Evolutionary conservation across 2,113 vertebrate species (phyloP).

Genomic region (Lophura nycthemera): DNA sequence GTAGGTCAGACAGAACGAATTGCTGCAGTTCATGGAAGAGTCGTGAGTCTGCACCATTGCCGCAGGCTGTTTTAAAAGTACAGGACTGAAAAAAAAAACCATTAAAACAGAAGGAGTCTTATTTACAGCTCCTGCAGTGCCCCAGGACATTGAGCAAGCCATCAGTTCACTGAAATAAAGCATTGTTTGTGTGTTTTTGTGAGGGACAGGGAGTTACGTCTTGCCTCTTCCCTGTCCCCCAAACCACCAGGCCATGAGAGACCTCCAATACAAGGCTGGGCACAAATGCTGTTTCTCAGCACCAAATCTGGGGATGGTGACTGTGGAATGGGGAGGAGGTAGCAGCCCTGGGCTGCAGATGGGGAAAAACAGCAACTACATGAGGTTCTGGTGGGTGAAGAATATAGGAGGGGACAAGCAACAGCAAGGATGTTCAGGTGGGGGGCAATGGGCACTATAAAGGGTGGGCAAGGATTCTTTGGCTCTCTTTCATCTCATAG

Average conservation of each 20-base stretch:
- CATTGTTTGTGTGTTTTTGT: not conserved
- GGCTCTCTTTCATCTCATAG: too few relatives aligned
- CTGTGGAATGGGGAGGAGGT: too few relatives aligned
- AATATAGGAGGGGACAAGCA: not conserved
- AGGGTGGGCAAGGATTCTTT: too few relatives aligned
- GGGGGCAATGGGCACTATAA: too few relatives aligned
- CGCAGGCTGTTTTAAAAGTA: slow-evolving; percentile 35
- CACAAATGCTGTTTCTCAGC: not conserved
- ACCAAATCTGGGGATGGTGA: not conserved
- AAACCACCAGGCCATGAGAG: rapidly evolving
- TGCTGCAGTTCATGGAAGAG: slow-evolving; percentile 49
- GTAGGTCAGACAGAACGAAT: slow-evolving; percentile 62
- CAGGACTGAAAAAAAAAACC: not conserved
- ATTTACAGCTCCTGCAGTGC: not conserved
- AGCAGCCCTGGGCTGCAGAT: not conserved
- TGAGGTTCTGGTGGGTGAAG: not conserved
- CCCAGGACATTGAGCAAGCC: not conserved
- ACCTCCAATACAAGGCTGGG: rapidly evolving
- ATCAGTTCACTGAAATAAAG: not conserved
- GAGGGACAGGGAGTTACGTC: not conserved
- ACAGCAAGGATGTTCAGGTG: not conserved
- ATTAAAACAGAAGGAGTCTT: not conserved
- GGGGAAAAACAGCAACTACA: not conserved
- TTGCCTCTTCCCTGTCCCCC: not conserved
- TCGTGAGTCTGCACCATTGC: not conserved